These are phyloP conservation scores for Hemichromis elongatus DNA, from an alignment of 2,113 vertebrate species.

Conservation along the genomic window DNA sequence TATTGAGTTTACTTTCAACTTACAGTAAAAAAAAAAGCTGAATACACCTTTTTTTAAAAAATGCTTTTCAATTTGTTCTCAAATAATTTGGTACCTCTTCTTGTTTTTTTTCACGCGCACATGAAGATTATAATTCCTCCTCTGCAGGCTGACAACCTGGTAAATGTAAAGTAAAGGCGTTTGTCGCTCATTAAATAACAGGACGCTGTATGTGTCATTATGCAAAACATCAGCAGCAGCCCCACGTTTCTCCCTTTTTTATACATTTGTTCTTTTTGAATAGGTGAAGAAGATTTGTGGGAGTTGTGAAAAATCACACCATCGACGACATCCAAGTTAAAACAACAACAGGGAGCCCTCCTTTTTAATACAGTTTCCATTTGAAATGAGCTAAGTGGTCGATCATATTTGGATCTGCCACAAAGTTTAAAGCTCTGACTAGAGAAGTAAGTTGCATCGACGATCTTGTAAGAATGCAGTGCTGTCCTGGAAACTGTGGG, in stretches of 20 bases:
- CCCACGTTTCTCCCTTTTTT: not conserved
- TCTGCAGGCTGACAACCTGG: not conserved
- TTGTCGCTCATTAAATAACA: not conserved
- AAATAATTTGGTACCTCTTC: not conserved
- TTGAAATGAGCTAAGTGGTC: not conserved
- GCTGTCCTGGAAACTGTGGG: not conserved
- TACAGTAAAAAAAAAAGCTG: not conserved
- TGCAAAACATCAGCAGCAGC: slow-evolving; percentile 2
- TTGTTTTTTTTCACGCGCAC: not conserved
- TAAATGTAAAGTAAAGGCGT: not conserved
- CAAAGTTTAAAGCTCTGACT: not conserved
- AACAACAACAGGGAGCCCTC: not conserved
- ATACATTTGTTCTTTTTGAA: not conserved
- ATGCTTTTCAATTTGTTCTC: not conserved
- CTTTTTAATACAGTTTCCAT: not conserved
- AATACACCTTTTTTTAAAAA: not conserved
- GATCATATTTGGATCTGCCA: not conserved
- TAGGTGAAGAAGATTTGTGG: not conserved
- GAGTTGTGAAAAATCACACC: slow-evolving; percentile 23
- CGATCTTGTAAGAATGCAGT: not conserved
- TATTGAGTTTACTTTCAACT: not conserved
- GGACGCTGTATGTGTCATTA: not conserved
- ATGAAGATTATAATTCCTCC: not conserved
- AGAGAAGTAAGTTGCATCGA: not conserved
- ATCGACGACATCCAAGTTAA: not conserved